phyloP scores from a whole-genome alignment of 1,140 invertebrate genomes.

The Diachasmimorpha longicaudata region DNA sequence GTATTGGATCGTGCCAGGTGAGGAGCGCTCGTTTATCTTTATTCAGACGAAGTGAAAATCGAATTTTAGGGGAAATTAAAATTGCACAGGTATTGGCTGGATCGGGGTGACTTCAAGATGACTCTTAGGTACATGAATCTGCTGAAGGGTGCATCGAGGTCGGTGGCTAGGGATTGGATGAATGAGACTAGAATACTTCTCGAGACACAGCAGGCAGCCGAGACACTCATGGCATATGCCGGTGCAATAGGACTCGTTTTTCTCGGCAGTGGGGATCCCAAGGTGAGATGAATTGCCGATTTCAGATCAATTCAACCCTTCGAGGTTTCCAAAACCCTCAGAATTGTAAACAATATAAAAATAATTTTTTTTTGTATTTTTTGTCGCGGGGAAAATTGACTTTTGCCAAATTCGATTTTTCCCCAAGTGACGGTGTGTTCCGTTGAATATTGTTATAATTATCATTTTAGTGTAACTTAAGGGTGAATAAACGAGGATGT shows the following conservation, averaged over 20 bases:
- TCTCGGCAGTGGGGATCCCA: slow-evolving; percentile 55
- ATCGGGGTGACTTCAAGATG: slow-evolving; percentile 82
- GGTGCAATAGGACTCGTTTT: slow-evolving; percentile 74
- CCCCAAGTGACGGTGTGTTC: too few relatives aligned
- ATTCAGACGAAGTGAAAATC: too few relatives aligned
- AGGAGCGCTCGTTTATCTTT: slow-evolving; percentile 22
- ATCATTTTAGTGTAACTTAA: too few relatives aligned
- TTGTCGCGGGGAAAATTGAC: too few relatives aligned
- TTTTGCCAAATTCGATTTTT: too few relatives aligned
- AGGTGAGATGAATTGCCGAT: too few relatives aligned
- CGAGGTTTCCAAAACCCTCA: too few relatives aligned
- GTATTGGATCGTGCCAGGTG: slow-evolving; percentile 86
- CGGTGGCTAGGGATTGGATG: slow-evolving; percentile 87
- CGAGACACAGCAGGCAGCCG: slow-evolving; percentile 89
- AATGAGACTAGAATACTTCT: slow-evolving; percentile 82
- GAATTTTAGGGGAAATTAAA: background rate
- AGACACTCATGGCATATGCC: slow-evolving; percentile 85
- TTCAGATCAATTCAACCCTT: background rate
- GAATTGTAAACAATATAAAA: too few relatives aligned
- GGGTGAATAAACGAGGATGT: too few relatives aligned
- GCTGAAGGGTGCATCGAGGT: slow-evolving; percentile 81
- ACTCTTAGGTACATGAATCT: slow-evolving; percentile 91
- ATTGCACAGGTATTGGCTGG: slow-evolving; percentile 77
- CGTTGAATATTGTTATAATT: too few relatives aligned
- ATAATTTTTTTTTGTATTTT: too few relatives aligned